Conservation (phyloP, 37 sponge, comb jelly and placozoan species). For the Mnemiopsis leidyi region DNA sequence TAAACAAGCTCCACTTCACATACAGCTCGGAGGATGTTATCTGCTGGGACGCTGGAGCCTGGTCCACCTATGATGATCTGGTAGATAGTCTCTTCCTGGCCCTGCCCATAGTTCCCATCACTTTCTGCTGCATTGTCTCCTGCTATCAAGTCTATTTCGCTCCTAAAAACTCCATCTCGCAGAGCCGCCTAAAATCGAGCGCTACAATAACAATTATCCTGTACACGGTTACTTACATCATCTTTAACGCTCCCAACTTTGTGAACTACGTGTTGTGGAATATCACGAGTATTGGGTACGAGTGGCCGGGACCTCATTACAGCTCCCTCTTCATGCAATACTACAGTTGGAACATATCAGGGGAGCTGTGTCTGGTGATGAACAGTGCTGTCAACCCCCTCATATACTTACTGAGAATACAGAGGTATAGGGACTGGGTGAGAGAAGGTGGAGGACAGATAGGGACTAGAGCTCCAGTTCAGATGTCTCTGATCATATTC, state of each 20-base stretch:
- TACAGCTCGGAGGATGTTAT: constrained; percentile 51
- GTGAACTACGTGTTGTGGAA: constrained; percentile 27
- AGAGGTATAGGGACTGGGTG: constrained; percentile 37
- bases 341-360: constrained; percentile 55
- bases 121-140: constrained; percentile 15
- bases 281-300: constrained; percentile 10
- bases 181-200: neutral
- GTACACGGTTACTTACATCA: constrained; percentile 43
- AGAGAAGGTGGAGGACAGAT: neutral
- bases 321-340: constrained; percentile 54
- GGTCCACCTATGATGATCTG: constrained; percentile 8
- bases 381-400: constrained; percentile 38
- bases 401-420: constrained; percentile 1
- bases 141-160: constrained; percentile 8
- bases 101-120: constrained; percentile 12
- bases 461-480: neutral
- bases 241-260: constrained; percentile 23
- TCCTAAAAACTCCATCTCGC: neutral
- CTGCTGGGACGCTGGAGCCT: constrained; percentile 10
- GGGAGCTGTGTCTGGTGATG: constrained; percentile 40
- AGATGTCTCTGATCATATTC: neutral
- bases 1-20: neutral
- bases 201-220: constrained; percentile 44
- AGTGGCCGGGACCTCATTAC: constrained; percentile 7
- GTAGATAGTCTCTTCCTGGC: constrained; percentile 33